Evolutionary conservation across 2,113 vertebrate species (phyloP).

Genomic region (Microcebus murinus): DNA sequence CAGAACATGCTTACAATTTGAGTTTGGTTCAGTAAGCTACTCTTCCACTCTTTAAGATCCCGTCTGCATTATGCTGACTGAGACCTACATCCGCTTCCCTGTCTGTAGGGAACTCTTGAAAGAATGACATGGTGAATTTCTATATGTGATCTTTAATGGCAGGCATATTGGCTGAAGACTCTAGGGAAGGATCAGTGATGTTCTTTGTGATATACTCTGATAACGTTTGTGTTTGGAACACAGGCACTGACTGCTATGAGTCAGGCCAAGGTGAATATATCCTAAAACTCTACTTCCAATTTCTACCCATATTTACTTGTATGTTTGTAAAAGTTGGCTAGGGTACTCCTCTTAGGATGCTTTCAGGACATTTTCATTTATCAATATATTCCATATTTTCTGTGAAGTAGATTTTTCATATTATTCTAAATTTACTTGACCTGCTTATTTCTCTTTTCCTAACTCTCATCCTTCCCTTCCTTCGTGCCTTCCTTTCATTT

Average conservation of each 20-base stretch:
- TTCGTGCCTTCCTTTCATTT: not conserved
- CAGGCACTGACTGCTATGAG: not conserved
- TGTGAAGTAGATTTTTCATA: not conserved
- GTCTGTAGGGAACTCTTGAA: not conserved
- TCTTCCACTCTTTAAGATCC: not conserved
- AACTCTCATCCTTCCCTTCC: not conserved
- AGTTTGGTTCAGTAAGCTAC: not conserved
- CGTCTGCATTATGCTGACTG: not conserved
- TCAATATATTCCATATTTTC: not conserved
- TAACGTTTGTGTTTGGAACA: not conserved
- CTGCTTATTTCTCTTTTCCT: not conserved
- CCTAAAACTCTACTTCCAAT: not conserved
- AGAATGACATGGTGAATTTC: slow-evolving; percentile 12
- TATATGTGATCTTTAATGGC: slow-evolving; percentile 7
- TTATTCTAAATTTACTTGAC: not conserved
- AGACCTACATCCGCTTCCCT: not conserved
- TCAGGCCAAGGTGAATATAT: not conserved
- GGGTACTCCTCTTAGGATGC: not conserved
- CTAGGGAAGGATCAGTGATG: not conserved
- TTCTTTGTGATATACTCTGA: not conserved
- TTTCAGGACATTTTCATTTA: not conserved
- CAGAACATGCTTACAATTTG: not conserved
- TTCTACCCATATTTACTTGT: not conserved
- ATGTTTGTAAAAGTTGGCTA: not conserved
- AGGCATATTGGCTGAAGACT: not conserved